A percentile compares a stretch with the other conserved stretches of the same genome.
These are phyloP conservation scores for Cottoperca gobio DNA, from an alignment of 2,797 vertebrate genomes.

Conservation along the genomic window DNA sequence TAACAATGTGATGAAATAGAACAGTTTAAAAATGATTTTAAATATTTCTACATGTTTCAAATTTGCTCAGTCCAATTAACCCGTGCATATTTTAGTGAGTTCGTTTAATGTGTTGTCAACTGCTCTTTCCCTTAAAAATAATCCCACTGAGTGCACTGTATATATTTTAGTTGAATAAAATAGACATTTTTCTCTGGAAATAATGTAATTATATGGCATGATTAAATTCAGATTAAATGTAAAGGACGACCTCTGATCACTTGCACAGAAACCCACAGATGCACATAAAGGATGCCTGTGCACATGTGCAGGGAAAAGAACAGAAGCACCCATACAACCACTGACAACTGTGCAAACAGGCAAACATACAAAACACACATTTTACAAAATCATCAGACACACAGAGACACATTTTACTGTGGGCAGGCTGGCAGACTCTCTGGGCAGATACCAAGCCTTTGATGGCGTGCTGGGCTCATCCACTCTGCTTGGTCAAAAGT, in stretches of 20 bases:
- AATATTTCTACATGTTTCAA: neutral
- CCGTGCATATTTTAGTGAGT: constrained; percentile 1
- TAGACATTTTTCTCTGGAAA: neutral
- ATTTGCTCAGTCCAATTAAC: constrained; percentile 1
- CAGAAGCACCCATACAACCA: constrained; percentile 39
- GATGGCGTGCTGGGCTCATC: constrained; percentile 68
- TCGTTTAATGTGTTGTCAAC: neutral
- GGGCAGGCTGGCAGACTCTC: constrained; percentile 64
- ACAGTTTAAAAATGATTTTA: neutral
- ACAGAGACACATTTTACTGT: constrained; percentile 39
- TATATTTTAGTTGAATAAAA: constrained; percentile 12
- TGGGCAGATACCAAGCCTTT: constrained; percentile 72
- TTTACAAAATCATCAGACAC: constrained; percentile 53
- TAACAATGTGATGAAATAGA: neutral
- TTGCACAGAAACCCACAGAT: constrained; percentile 16
- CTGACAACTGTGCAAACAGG: constrained; percentile 61
- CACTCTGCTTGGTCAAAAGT: constrained; percentile 66
- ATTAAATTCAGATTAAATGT: neutral
- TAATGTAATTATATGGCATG: neutral
- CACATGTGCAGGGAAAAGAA: constrained; percentile 1
- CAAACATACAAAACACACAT: constrained; percentile 41
- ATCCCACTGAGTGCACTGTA: neutral
- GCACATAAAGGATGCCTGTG: neutral
- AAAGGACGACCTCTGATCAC: neutral
- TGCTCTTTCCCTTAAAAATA: neutral